Evolutionary conservation across 2,888 invertebrate species (phyloP), one percentile per base, ranked within the genome.

Genomic region (Sinhomidia bicolor): DNA sequence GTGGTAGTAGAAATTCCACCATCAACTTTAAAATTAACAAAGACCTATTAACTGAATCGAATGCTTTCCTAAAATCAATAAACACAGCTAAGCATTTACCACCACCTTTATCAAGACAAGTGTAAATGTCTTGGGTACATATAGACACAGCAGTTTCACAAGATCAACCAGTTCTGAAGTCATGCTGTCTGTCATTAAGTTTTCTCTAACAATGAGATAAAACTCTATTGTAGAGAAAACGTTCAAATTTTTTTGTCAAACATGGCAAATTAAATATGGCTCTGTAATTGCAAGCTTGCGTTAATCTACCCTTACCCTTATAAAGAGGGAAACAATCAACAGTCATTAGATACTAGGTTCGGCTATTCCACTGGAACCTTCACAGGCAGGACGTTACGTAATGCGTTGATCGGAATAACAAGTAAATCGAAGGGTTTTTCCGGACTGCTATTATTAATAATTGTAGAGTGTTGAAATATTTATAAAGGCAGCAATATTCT

Each of bases 11-110:
- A 23, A 74, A 74, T 23, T 74, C 23, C 0, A 23, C 10, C 41
- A 74, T 41, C 20, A 41, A 26, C 44, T 74, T 74, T 12, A 17
- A 12, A 12, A 74, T 23, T 20, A 74, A 20, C 12, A 57, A 57
- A 5, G n/a, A n/a, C n/a, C n/a, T n/a, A n/a, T 44, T 47, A 0
- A 81, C 23, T 1, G 26, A 44, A 44, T 81, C 65, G 23, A 81
- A 62, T 1, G 62, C 81, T 32, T 60, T 65, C 1, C 47, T 36
- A 47, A 81, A 62, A 47, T 65, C 81, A 5, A 81, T 41, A 14
- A 62, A 81, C 12, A 81, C 23, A 2, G 81, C 81, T 10, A 81
- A 4, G 26, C 41, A 5, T n/a, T 81, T 81, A 7, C 81, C 62
- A 23, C 36, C 44, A 2, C n/a, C 10, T 7, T 36, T 44, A n/a